phyloP scores from a whole-genome alignment of 2,888 invertebrate genomes.

The Ornithoptera alexandrae region DNA sequence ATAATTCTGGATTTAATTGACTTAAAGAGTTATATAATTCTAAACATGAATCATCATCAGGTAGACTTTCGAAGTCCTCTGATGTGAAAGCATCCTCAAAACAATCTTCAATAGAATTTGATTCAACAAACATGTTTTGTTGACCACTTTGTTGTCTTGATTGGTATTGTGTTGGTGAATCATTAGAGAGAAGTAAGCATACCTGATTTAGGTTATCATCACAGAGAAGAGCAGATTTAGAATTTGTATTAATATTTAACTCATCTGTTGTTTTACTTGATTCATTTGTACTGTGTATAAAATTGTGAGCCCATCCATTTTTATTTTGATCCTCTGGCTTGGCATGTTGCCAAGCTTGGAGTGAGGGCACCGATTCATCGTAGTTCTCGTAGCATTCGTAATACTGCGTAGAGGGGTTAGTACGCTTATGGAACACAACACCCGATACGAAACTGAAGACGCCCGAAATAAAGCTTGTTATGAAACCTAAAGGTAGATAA shows the following conservation, averaged over 20 bases:
- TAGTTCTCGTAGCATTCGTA: constrained; percentile 51
- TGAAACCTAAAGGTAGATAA: constrained; percentile 49
- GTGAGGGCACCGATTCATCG: constrained; percentile 44
- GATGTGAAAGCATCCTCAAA: constrained; percentile 65
- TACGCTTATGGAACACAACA: constrained; percentile 55
- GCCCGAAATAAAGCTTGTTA: constrained; percentile 60
- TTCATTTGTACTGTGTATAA: constrained; percentile 39
- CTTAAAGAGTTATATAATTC: constrained; percentile 50
- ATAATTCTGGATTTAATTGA: constrained; percentile 44
- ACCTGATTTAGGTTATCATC: constrained; percentile 63
- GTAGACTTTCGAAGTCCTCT: constrained; percentile 55
- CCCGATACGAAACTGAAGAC: constrained; percentile 58
- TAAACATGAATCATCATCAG: constrained; percentile 47
- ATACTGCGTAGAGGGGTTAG: constrained; percentile 48
- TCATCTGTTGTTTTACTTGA: constrained; percentile 40
- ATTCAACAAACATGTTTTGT: constrained; percentile 55
- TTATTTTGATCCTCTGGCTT: constrained; percentile 58
- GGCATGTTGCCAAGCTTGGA: constrained; percentile 55
- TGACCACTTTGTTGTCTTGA: constrained; percentile 39
- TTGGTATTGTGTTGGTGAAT: constrained; percentile 35
- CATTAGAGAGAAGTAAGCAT: constrained; percentile 46
- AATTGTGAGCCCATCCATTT: constrained; percentile 52
- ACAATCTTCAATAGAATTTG: constrained; percentile 53
- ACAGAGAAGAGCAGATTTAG: constrained; percentile 55
- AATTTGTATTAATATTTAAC: constrained; percentile 55